Percentiles rank a stretch among this genome's conserved stretches.
These are phyloP conservation scores for Corvus cornix DNA, from an alignment of 2,113 vertebrate genomes.

Conservation along the genomic window DNA sequence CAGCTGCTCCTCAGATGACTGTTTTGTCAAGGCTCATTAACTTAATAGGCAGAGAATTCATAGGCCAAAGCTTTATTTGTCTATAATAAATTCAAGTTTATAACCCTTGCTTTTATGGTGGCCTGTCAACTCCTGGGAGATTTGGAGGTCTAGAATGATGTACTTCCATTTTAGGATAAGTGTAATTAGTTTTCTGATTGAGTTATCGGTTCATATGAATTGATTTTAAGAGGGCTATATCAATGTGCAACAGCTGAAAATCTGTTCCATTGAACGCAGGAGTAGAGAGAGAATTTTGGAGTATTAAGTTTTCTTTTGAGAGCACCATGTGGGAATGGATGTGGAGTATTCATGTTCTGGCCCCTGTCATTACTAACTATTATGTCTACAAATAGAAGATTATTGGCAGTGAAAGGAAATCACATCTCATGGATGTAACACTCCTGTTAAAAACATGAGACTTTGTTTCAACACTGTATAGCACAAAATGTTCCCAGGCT, in stretches of 20 bases:
- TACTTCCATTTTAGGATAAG: not conserved
- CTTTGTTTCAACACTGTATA: not conserved
- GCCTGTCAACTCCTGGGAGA: not conserved
- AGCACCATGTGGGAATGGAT: not conserved
- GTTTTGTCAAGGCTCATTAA: slow-evolving; percentile 54
- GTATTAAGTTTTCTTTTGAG: not conserved
- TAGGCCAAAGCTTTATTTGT: slow-evolving; percentile 22
- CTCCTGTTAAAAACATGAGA: not conserved
- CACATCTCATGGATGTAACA: not conserved
- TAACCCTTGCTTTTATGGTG: not conserved
- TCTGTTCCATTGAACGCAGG: not conserved
- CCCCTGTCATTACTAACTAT: not conserved
- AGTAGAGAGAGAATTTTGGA: not conserved
- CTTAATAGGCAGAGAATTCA: slow-evolving; percentile 23
- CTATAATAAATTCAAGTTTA: slow-evolving; percentile 13
- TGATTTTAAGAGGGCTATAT: not conserved
- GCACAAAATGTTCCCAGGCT: not conserved
- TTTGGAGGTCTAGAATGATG: not conserved
- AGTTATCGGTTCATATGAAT: not conserved
- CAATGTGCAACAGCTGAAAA: not conserved
- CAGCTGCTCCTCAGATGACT: slow-evolving; percentile 5
- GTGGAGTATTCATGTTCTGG: not conserved
- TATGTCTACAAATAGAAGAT: not conserved
- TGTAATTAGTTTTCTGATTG: not conserved
- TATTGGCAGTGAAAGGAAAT: not conserved